These are phyloP conservation scores for Triops cancriformis DNA, from an alignment of 1,140 invertebrate species.

Conservation along the genomic window DNA sequence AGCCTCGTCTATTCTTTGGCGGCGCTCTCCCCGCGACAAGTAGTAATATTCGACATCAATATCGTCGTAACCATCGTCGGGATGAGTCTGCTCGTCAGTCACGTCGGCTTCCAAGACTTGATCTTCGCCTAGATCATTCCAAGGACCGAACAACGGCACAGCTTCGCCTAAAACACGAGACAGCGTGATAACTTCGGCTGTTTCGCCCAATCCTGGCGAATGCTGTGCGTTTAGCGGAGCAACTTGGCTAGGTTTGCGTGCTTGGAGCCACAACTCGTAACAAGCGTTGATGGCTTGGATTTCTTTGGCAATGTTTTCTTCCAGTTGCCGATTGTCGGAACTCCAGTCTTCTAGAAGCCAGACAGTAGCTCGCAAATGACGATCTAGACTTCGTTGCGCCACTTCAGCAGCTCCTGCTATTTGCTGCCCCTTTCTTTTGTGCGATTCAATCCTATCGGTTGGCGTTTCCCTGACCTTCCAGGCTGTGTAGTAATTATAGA, in stretches of 20 bases:
- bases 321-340: neutral
- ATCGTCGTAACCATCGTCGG: neutral
- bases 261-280: neutral
- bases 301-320: neutral
- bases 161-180: neutral
- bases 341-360: neutral
- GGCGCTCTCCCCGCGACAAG: neutral
- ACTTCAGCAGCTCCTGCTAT: neutral
- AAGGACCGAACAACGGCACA: neutral
- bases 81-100: neutral
- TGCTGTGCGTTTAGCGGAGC: neutral
- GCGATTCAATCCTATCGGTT: neutral
- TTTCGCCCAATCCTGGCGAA: neutral
- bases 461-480: neutral
- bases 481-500: conserved; percentile 10
- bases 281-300: neutral
- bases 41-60: neutral
- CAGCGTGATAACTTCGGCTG: neutral
- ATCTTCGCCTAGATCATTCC: neutral
- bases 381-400: neutral
- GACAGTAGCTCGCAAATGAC: neutral
- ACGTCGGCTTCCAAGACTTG: neutral
- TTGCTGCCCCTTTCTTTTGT: neutral
- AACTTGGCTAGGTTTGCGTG: neutral
- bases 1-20: neutral